Conservation (phyloP, 2,113 vertebrate species). For the Psammodynastes pulverulentus region DNA sequence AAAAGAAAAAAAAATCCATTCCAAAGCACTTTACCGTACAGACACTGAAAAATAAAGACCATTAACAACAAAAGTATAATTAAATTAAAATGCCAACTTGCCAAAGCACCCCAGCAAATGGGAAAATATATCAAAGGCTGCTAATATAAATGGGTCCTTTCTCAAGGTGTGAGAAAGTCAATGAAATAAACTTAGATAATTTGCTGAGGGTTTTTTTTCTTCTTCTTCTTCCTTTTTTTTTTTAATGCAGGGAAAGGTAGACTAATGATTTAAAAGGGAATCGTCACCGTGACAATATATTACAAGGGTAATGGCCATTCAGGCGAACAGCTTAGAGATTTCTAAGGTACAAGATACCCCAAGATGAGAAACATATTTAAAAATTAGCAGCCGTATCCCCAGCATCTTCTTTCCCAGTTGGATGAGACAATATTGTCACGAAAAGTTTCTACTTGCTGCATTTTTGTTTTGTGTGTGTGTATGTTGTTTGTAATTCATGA, state of each 20-base stretch:
- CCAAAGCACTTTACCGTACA: slow-evolving; percentile 65
- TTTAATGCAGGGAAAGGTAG: slow-evolving; percentile 26
- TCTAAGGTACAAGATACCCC: not conserved
- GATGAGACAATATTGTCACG: not conserved
- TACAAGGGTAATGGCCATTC: slow-evolving; percentile 21
- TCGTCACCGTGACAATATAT: slow-evolving; percentile 20
- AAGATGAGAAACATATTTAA: not conserved
- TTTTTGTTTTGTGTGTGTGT: not conserved
- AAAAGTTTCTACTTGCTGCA: slow-evolving; percentile 7
- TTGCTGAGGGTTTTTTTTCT: slow-evolving; percentile 63
- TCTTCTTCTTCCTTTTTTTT: not conserved
- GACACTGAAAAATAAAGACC: slow-evolving; percentile 85
- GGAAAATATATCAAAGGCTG: slow-evolving; percentile 80
- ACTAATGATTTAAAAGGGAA: slow-evolving; percentile 63
- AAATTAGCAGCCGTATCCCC: not conserved
- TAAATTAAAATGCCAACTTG: slow-evolving; percentile 82
- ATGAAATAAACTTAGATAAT: slow-evolving; percentile 73
- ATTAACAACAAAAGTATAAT: slow-evolving; percentile 83
- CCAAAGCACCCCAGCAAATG: slow-evolving; percentile 72
- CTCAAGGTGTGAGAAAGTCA: slow-evolving; percentile 76
- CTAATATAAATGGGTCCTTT: slow-evolving; percentile 79
- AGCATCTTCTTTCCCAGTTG: not conserved
- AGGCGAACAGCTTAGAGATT: not conserved
- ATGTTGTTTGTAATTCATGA: not conserved
- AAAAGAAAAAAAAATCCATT: slow-evolving; percentile 46